Conservation (phyloP, 1,140 invertebrate species). For the Aphelinus certus region DNA sequence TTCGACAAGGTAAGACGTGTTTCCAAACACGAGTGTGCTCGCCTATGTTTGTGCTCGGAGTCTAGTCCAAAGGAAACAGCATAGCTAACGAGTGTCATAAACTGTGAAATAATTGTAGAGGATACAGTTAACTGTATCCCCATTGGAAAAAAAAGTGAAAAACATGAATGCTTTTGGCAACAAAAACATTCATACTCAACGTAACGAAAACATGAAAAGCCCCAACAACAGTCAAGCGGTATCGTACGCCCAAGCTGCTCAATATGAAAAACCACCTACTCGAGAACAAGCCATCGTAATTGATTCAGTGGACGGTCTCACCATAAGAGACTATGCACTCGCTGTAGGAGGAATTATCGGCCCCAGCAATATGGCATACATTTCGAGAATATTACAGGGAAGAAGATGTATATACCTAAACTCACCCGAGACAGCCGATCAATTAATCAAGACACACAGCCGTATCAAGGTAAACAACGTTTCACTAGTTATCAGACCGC, state of each 20-base stretch:
- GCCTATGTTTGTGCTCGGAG: no score
- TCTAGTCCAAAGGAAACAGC: no score
- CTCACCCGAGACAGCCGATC: neutral
- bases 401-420: constrained; percentile 4
- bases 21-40: no score
- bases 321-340: neutral
- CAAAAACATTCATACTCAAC: no score
- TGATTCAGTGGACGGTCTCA: neutral
- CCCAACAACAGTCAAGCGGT: no score
- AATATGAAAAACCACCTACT: neutral
- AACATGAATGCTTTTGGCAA: no score
- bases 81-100: no score
- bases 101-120: no score
- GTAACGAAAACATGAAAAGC: no score
- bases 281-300: neutral
- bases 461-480: neutral
- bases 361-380: neutral
- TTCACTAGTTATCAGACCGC: neutral
- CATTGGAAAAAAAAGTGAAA: no score
- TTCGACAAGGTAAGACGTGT: no score
- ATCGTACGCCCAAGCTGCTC: neutral
- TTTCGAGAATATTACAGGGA: neutral
- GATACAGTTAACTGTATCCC: no score
- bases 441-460: neutral
- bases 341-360: neutral